A percentile compares a stretch with the other conserved stretches of the same genome.
phyloP scores from a whole-genome alignment of 2,113 vertebrate genomes.

The Paramormyrops kingsleyae region DNA sequence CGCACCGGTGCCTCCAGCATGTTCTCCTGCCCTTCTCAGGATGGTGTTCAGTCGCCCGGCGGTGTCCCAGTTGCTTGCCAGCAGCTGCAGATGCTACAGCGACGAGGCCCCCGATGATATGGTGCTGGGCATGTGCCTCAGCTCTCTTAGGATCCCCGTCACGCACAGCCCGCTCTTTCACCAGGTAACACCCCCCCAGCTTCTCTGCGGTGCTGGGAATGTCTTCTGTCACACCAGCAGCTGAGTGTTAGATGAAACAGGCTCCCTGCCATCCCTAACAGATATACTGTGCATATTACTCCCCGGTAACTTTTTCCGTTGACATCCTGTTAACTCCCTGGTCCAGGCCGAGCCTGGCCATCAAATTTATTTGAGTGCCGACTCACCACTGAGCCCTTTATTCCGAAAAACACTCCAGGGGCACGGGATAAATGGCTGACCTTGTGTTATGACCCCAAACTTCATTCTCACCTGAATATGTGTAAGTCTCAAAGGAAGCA shows the following conservation, averaged over 20 bases:
- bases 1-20: background rate
- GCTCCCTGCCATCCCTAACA: background rate
- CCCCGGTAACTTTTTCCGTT: background rate
- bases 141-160: slow-evolving; percentile 66
- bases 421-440: background rate
- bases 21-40: slow-evolving; percentile 44
- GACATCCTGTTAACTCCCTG: background rate
- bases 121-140: slow-evolving; percentile 86
- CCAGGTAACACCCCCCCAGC: slow-evolving; percentile 53
- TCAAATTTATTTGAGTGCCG: background rate
- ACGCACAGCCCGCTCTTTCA: slow-evolving; percentile 91
- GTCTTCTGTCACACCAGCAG: background rate
- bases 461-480: background rate
- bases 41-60: slow-evolving; percentile 82
- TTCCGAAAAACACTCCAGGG: background rate
- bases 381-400: background rate
- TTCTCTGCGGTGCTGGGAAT: background rate
- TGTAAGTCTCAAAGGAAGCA: background rate
- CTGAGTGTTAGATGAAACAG: background rate
- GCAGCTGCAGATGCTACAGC: slow-evolving; percentile 78
- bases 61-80: slow-evolving; percentile 65
- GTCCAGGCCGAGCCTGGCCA: background rate
- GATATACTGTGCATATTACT: background rate
- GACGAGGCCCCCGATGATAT: slow-evolving; percentile 85
- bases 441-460: background rate